These are phyloP conservation scores for Exephanes ischioxanthus DNA, from an alignment of 2,888 invertebrate genomes.

Conservation along the genomic window DNA sequence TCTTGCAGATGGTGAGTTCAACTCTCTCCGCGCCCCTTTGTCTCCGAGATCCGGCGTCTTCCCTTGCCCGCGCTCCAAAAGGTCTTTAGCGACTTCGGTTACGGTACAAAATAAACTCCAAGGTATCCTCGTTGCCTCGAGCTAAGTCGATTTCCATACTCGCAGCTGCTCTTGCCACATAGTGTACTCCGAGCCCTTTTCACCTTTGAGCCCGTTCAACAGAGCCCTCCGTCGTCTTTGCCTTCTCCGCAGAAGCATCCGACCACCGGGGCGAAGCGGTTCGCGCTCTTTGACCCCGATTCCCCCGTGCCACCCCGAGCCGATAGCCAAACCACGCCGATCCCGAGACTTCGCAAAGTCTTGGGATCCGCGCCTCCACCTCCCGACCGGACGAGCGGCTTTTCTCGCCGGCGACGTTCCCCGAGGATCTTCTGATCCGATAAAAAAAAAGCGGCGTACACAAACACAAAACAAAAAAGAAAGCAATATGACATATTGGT, in stretches of 20 bases:
- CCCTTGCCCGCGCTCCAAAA: background rate
- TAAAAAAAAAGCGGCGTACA: slow-evolving; percentile 15
- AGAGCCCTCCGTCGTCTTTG: slow-evolving; percentile 9
- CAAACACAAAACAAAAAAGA: slow-evolving; percentile 8
- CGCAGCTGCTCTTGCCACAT: slow-evolving; percentile 63
- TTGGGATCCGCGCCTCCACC: background rate
- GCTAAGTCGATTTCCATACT: slow-evolving; percentile 75
- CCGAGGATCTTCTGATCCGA: slow-evolving; percentile 21
- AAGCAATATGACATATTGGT: slow-evolving; percentile 20
- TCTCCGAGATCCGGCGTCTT: background rate
- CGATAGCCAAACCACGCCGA: slow-evolving; percentile 17
- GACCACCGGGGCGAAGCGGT: background rate
- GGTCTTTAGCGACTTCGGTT: slow-evolving; percentile 63
- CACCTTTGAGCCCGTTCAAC: slow-evolving; percentile 59
- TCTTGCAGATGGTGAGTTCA: background rate
- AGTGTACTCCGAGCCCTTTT: slow-evolving; percentile 29
- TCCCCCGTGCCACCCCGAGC: background rate
- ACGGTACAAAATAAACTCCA: slow-evolving; percentile 27
- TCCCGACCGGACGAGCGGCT: background rate
- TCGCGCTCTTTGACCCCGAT: slow-evolving; percentile 35
- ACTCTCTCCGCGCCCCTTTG: background rate
- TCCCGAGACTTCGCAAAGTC: slow-evolving; percentile 18
- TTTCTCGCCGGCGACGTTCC: slow-evolving; percentile 26
- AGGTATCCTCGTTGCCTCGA: slow-evolving; percentile 32
- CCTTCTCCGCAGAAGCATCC: slow-evolving; percentile 2